Percentiles rank a stretch among this genome's conserved stretches.
Evolutionary conservation across 2,113 vertebrate species (phyloP).

Genomic region (Calcarius ornatus): DNA sequence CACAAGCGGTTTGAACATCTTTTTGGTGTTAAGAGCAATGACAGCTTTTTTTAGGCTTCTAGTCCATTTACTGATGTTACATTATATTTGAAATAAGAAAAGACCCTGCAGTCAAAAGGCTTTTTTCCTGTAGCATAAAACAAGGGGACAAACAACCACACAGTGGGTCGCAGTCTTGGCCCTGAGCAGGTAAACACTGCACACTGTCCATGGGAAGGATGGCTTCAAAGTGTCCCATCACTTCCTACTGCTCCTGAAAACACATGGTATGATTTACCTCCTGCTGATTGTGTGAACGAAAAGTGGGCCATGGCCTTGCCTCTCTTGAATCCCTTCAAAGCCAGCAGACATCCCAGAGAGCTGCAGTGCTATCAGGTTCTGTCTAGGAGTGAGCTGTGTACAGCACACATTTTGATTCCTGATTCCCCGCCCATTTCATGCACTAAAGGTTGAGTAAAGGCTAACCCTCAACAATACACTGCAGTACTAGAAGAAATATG

Average conservation of each 20-base stretch:
- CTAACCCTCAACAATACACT: not conserved
- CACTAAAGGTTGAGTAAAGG: not conserved
- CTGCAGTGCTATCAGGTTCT: not conserved
- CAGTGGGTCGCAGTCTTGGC: not conserved
- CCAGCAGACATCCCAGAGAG: not conserved
- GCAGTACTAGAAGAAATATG: not conserved
- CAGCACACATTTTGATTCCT: not conserved
- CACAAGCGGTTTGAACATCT: not conserved
- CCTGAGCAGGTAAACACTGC: not conserved
- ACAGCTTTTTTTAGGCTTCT: not conserved
- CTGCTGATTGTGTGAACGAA: not conserved
- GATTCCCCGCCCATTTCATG: not conserved
- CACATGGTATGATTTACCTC: not conserved
- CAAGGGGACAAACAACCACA: not conserved
- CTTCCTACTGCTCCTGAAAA: not conserved
- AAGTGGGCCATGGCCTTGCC: not conserved
- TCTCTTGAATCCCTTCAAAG: not conserved
- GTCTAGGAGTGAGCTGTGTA: not conserved
- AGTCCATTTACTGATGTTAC: not conserved
- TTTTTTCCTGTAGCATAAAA: not conserved
- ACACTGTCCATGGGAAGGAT: not conserved
- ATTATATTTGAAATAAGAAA: not conserved
- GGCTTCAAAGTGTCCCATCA: not conserved
- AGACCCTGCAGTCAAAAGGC: not conserved
- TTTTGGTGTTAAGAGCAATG: not conserved